Evolutionary conservation across 2,797 vertebrate species (phyloP).

Genomic region (Chrosomus eos): DNA sequence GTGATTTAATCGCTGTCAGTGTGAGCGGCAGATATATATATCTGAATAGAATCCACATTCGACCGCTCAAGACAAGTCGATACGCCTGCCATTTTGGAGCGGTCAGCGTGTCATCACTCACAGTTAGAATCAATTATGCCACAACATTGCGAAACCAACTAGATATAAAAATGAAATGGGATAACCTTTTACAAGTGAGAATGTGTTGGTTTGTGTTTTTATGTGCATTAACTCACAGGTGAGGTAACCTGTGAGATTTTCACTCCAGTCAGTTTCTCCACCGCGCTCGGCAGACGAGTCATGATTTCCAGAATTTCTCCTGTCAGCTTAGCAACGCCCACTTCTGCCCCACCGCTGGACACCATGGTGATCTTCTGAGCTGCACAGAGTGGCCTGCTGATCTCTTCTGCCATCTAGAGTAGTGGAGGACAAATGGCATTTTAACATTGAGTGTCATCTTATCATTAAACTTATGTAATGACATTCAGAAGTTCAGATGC

Average conservation of each 20-base stretch:
- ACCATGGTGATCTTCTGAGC: slow-evolving; percentile 89
- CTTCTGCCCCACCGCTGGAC: slow-evolving; percentile 84
- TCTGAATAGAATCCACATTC: no score
- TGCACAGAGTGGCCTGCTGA: slow-evolving; percentile 82
- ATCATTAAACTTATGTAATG: neutral
- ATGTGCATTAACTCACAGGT: no score
- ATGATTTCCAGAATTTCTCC: slow-evolving; percentile 92
- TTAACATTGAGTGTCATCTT: neutral
- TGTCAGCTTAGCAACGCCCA: slow-evolving; percentile 87
- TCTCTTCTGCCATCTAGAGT: slow-evolving; percentile 87
- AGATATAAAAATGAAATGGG: no score
- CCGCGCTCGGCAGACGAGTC: slow-evolving; percentile 78
- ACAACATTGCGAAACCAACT: no score
- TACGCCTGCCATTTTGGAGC: no score
- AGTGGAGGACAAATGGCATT: neutral
- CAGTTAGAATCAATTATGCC: no score
- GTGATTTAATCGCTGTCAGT: neutral
- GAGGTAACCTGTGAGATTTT: slow-evolving; percentile 83
- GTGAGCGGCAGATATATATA: no score
- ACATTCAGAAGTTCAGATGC: neutral
- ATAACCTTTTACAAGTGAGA: no score
- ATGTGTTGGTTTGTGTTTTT: no score
- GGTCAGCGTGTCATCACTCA: no score
- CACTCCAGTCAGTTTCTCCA: slow-evolving; percentile 90
- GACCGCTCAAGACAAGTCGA: no score